Evolutionary conservation across 2,888 invertebrate genomes (phyloP).

Genomic region (Pollenia angustigena): DNA sequence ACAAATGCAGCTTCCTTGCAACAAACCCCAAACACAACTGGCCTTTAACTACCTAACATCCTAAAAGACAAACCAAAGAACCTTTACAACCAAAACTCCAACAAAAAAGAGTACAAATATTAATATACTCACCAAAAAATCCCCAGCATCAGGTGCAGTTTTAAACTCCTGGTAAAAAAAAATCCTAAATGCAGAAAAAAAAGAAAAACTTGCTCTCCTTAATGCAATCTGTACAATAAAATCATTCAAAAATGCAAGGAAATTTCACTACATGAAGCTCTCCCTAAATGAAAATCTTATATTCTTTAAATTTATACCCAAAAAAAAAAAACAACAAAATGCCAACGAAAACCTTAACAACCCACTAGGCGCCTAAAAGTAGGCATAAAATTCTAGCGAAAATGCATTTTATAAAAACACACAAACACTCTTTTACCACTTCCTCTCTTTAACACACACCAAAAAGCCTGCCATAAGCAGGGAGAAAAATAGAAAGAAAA

Average conservation of each 20-base stretch:
- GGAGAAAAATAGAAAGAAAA: neutral
- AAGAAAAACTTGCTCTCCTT: slow-evolving; percentile 74
- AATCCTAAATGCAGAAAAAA: slow-evolving; percentile 60
- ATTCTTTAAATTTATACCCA: neutral
- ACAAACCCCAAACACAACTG: slow-evolving; percentile 63
- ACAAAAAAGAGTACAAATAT: slow-evolving; percentile 13
- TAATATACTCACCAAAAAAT: neutral
- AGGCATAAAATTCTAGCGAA: slow-evolving; percentile 44
- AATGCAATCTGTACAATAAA: slow-evolving; percentile 27
- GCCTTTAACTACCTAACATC: slow-evolving; percentile 22
- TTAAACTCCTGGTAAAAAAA: neutral
- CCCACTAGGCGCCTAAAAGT: slow-evolving; percentile 57
- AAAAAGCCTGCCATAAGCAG: slow-evolving; percentile 28
- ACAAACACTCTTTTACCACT: slow-evolving; percentile 25
- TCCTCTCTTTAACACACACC: slow-evolving; percentile 35
- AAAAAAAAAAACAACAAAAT: neutral
- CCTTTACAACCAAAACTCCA: slow-evolving; percentile 45
- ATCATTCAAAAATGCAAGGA: neutral
- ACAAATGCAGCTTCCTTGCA: slow-evolving; percentile 65
- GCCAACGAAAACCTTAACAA: neutral
- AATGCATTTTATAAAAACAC: slow-evolving; percentile 26
- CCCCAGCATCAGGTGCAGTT: slow-evolving; percentile 16
- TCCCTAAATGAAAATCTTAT: slow-evolving; percentile 40
- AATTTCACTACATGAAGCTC: slow-evolving; percentile 52
- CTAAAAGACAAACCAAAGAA: slow-evolving; percentile 27